A percentile compares a stretch with the other conserved stretches of the same genome.
These are phyloP conservation scores for Aurelia sp. DNA, from an alignment of 30 jellyfish, hydroid and myxozoan genomes.

Conservation along the genomic window DNA sequence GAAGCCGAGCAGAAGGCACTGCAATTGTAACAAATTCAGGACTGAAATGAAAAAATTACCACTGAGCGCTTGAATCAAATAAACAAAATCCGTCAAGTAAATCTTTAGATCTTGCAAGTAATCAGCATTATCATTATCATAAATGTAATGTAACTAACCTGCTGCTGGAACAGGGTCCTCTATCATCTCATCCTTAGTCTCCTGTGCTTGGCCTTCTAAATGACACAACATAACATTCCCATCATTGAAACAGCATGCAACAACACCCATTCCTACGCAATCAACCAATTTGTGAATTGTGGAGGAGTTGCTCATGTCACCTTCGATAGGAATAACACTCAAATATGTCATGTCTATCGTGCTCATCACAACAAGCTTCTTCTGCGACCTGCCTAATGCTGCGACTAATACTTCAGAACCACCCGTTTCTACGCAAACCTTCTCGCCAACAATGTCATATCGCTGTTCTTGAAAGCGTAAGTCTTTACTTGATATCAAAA, in stretches of 20 bases:
- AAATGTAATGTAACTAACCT: conserved; percentile 3
- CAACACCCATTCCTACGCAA: conserved; percentile 46
- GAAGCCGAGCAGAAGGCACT: no score
- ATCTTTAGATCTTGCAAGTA: no score
- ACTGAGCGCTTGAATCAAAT: no score
- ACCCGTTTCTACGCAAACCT: conserved; percentile 23
- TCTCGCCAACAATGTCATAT: conserved; percentile 24
- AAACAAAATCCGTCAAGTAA: no score
- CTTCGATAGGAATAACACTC: conserved; percentile 18
- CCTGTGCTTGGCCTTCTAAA: conserved; percentile 46
- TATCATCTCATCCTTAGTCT: conserved; percentile 8
- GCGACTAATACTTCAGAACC: conserved; percentile 20
- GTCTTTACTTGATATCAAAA: conserved; percentile 31
- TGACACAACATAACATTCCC: conserved; percentile 52
- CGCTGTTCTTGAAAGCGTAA: conserved; percentile 29
- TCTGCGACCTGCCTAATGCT: conserved; percentile 15
- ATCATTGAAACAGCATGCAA: conserved; percentile 67
- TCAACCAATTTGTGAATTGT: conserved; percentile 22
- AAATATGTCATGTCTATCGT: conserved; percentile 30
- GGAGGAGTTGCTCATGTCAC: conserved; percentile 6
- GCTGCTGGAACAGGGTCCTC: conserved; percentile 21
- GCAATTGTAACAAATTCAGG: no score
- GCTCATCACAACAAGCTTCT: conserved; percentile 21
- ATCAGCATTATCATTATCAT: no score
- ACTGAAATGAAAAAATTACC: no score